These are phyloP conservation scores for Moxostoma hubbsi DNA, from an alignment of 2,797 vertebrate genomes.

Conservation along the genomic window DNA sequence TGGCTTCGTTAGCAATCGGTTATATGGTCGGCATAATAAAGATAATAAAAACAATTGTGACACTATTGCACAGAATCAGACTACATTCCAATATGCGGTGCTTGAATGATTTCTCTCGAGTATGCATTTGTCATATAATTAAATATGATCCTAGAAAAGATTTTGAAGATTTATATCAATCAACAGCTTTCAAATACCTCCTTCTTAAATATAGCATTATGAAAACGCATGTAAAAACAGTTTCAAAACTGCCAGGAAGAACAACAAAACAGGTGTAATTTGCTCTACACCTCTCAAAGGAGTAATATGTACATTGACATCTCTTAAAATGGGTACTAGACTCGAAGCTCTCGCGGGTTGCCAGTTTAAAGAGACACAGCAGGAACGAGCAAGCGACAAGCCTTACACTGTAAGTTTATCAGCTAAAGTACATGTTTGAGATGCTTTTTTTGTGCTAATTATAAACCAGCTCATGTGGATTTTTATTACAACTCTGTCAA, in stretches of 20 bases:
- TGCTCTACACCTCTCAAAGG: slow-evolving; percentile 30
- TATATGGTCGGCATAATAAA: slow-evolving; percentile 47
- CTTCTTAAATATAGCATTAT: not conserved
- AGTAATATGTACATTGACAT: too few relatives aligned
- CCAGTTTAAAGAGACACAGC: too few relatives aligned
- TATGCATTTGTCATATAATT: not conserved
- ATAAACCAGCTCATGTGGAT: too few relatives aligned
- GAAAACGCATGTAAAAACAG: not conserved
- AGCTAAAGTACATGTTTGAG: too few relatives aligned
- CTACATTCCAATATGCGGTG: not conserved
- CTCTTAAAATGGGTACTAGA: too few relatives aligned
- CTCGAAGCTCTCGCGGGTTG: too few relatives aligned
- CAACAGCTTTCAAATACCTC: not conserved
- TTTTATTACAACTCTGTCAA: too few relatives aligned
- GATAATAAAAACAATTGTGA: slow-evolving; percentile 53
- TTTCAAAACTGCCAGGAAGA: not conserved
- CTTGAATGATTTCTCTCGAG: not conserved
- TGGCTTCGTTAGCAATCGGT: slow-evolving; percentile 49
- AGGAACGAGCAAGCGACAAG: too few relatives aligned
- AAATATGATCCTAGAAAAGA: not conserved
- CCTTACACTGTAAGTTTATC: too few relatives aligned
- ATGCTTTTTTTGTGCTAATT: too few relatives aligned
- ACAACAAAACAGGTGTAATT: not conserved
- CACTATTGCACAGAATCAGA: not conserved
- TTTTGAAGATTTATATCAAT: not conserved